A percentile compares a stretch with the other conserved stretches of the same genome.
Conservation (phyloP, 2,888 invertebrate genomes). For the Drosophila infuscata region DNA sequence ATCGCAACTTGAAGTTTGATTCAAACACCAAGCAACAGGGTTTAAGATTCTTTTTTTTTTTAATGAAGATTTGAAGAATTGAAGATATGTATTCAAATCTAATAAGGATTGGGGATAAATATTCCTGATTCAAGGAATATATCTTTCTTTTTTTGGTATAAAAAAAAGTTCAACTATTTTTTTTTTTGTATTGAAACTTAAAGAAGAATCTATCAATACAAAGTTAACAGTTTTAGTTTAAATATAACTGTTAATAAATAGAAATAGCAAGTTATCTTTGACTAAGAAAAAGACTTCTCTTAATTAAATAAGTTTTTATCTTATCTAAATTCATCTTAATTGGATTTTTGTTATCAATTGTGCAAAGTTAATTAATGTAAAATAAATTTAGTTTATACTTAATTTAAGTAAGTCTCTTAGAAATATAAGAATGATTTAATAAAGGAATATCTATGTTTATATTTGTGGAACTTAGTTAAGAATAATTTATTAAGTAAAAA, state of each 20-base stretch:
- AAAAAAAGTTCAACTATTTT: too few species aligned
- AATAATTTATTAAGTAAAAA: accelerated
- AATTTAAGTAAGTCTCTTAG: not conserved
- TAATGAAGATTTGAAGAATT: not conserved
- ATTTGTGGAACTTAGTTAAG: accelerated
- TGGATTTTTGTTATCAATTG: not conserved
- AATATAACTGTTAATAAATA: accelerated
- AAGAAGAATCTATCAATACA: not conserved
- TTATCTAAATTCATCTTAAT: not conserved
- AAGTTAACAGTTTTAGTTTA: not conserved
- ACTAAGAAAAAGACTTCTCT: not conserved
- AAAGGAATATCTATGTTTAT: not conserved
- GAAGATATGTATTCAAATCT: not conserved
- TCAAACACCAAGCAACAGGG: constrained; percentile 26
- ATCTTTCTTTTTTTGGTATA: not conserved
- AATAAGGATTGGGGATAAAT: not conserved
- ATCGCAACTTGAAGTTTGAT: constrained; percentile 20
- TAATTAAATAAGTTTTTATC: too few species aligned
- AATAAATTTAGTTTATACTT: not conserved
- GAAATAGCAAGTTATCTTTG: not conserved
- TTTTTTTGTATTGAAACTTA: not conserved
- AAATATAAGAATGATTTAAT: too few species aligned
- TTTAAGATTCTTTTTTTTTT: too few species aligned
- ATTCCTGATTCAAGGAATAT: too few species aligned
- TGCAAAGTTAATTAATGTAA: not conserved